Percentiles rank a stretch among this genome's conserved stretches.
Evolutionary conservation across 1,140 invertebrate genomes (phyloP).

Genomic region (Bursaphelenchus mucronatus): DNA sequence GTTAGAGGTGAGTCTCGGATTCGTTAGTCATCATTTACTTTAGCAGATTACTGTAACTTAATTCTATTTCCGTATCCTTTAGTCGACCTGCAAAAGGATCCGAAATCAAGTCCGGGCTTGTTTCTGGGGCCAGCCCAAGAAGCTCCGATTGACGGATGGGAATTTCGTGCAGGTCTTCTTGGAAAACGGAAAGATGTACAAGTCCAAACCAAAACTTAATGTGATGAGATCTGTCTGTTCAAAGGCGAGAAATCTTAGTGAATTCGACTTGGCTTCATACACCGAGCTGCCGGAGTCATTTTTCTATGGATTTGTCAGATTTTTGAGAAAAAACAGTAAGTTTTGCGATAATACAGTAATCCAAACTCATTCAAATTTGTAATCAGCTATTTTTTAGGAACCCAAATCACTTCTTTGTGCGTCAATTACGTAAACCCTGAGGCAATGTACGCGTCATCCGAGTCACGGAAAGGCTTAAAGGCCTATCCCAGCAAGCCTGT

Average conservation of each 20-base stretch:
- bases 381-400: constrained; percentile 9
- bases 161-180: not conserved
- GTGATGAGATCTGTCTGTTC: not conserved
- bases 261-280: constrained; percentile 12
- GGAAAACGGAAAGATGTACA: constrained; percentile 1
- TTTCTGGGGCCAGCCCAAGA: constrained; percentile 6
- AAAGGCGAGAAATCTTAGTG: constrained; percentile 1
- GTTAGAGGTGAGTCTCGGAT: too few species aligned
- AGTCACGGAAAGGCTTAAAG: constrained; percentile 2
- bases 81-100: constrained; percentile 6
- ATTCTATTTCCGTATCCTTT: not conserved
- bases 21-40: too few species aligned
- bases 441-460: constrained; percentile 2
- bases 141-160: not conserved
- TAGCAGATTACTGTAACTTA: too few species aligned
- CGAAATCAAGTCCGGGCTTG: constrained; percentile 2
- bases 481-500: constrained; percentile 2
- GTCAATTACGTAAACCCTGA: constrained; percentile 5
- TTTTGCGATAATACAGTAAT: not conserved
- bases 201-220: not conserved
- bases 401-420: constrained; percentile 4
- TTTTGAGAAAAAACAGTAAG: constrained; percentile 8
- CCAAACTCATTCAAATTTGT: not conserved
- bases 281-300: not conserved
- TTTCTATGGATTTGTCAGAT: not conserved